Base-by-base conservation (phyloP, 2,888 invertebrate genomes). In the Nycteola revayana region DNA sequence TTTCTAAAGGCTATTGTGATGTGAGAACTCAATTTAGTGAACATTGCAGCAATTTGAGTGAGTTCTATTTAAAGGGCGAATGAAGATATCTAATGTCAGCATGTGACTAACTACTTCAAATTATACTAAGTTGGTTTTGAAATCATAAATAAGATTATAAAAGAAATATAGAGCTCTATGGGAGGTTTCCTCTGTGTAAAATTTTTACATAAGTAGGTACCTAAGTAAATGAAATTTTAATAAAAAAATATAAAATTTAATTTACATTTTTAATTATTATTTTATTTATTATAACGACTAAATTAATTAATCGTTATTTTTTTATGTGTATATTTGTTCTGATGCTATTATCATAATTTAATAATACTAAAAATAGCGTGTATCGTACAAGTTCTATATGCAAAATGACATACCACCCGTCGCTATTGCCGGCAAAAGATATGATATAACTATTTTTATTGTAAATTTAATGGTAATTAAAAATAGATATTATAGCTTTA, bases 1-100 rank as follows among this genome's bases (percentile, higher is more conserved):
- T 71, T 81, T 83, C 74, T 66, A 71, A 61, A 62, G 70, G 49
- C 75, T 63, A 83, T 88, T 87, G 87, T 87, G 72, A 81, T 82
- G 83, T 85, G 87, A 87, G 86, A 87, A 87, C 87, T 88, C 82
- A 87, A 88, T 88, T 85, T 84, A 75, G 73, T 70, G 65, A 68
- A 70, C 75, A 74, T 67, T 76, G 66, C 66, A 60, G 59, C 57
- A 59, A 65, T 62, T 44, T 28, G 44, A 65, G 75, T 68, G 74
- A 75, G 75, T 72, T 70, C 63, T 58, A 56, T 75, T 72, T 66
- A 67, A 71, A 70, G 61, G 59, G 70, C 74, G n/a, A 75, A 86
- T 86, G 72, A 75, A 86, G 83, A 83, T 76, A 77, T 86, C 74
- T 61, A 51, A 48, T 40, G 42, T 44, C 14, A 14, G 14, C 14